A percentile compares a stretch with the other conserved stretches of the same genome.
These are phyloP conservation scores for Synanthedon vespiformis DNA, from an alignment of 2,888 invertebrate species.

Conservation along the genomic window DNA sequence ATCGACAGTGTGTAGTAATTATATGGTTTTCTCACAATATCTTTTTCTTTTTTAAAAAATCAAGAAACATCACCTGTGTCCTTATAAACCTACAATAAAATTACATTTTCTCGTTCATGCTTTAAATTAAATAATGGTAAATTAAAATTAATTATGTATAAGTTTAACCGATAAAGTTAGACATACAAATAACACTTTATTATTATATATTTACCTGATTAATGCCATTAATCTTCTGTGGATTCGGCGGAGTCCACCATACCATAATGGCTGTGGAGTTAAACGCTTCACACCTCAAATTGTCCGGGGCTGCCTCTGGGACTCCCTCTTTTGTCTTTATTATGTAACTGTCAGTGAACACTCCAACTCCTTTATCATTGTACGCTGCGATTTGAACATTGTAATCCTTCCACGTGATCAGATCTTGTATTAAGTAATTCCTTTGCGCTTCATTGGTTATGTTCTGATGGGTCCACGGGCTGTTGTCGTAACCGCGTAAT, in stretches of 20 bases:
- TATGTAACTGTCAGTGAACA: slow-evolving; percentile 89
- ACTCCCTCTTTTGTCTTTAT: slow-evolving; percentile 97
- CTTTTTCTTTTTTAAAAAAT: too few relatives aligned
- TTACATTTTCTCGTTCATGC: too few relatives aligned
- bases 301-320: slow-evolving; percentile 92
- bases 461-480: slow-evolving; percentile 92
- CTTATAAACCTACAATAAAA: too few relatives aligned
- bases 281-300: slow-evolving; percentile 79
- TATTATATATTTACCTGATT: slow-evolving; percentile 76
- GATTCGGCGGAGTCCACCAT: slow-evolving; percentile 96
- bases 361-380: slow-evolving; percentile 96
- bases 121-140: neutral
- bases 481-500: slow-evolving; percentile 90
- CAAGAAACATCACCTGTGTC: too few relatives aligned
- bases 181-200: neutral
- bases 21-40: too few relatives aligned
- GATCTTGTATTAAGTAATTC: slow-evolving; percentile 88
- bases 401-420: slow-evolving; percentile 98
- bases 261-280: slow-evolving; percentile 89
- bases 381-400: slow-evolving; percentile 96
- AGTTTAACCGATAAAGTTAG: neutral
- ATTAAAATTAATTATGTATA: neutral
- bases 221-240: slow-evolving; percentile 97
- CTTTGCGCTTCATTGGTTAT: slow-evolving; percentile 93
- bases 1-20: too few relatives aligned